Percentiles rank a stretch among this genome's conserved stretches.
These are phyloP conservation scores for Tinamus major DNA, from an alignment of 2,797 vertebrate genomes.

Conservation along the genomic window DNA sequence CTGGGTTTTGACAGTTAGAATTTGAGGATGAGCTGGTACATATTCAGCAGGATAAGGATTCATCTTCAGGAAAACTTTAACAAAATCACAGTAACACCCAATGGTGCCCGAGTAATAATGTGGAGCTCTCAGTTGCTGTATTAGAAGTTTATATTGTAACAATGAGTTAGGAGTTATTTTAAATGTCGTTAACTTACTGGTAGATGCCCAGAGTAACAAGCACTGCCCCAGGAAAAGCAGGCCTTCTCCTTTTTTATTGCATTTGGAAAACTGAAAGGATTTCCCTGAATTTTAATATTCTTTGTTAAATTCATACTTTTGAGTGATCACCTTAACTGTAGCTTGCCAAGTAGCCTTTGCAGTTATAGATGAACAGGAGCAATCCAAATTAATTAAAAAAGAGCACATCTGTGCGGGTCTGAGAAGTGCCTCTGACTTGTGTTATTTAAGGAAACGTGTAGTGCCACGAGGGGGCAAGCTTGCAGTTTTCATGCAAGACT, in stretches of 20 bases:
- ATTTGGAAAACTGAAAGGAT: not conserved
- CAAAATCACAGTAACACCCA: not conserved
- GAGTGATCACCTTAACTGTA: not conserved
- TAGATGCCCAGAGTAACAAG: not conserved
- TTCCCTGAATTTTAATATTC: not conserved
- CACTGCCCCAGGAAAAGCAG: not conserved
- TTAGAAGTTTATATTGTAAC: not conserved
- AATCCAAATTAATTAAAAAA: not conserved
- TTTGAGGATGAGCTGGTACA: not conserved
- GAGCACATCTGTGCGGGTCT: not conserved
- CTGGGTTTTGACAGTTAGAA: fast-evolving
- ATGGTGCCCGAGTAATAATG: not conserved
- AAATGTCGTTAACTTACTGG: not conserved
- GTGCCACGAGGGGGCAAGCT: constrained; percentile 39
- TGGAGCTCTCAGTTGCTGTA: not conserved
- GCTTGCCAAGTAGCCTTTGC: not conserved
- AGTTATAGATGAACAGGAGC: not conserved
- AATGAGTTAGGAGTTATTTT: not conserved
- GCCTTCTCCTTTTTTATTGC: fast-evolving
- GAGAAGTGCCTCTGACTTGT: not conserved
- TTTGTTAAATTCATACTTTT: not conserved
- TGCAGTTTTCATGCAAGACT: not conserved
- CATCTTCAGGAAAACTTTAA: not conserved
- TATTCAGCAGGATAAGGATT: not conserved
- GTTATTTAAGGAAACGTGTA: not conserved